Evolutionary conservation across 1,140 invertebrate genomes (phyloP).

Genomic region (Lerema accius): DNA sequence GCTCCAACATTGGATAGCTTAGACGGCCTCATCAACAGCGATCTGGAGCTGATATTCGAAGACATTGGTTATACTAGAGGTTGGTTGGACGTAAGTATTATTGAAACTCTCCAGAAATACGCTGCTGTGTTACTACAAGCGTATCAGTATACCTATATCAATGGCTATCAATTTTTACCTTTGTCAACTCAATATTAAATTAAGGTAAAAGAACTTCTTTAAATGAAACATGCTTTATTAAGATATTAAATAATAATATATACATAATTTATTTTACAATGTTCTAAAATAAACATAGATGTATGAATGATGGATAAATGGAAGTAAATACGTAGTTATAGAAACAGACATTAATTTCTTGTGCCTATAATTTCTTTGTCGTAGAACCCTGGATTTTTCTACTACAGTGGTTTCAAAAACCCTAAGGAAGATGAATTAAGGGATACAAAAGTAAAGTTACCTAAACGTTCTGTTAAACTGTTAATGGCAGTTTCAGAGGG

Average conservation of each 20-base stretch:
- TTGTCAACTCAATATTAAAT: too few relatives aligned
- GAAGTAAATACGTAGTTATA: too few relatives aligned
- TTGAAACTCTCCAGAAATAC: too few relatives aligned
- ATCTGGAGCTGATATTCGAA: constrained; percentile 74
- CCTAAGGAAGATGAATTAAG: constrained; percentile 70
- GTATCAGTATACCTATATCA: too few relatives aligned
- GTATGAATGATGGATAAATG: too few relatives aligned
- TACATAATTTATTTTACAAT: too few relatives aligned
- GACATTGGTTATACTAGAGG: constrained; percentile 75
- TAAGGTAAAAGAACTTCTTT: too few relatives aligned
- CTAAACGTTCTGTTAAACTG: constrained; percentile 52
- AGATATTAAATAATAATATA: too few relatives aligned
- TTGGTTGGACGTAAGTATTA: constrained; percentile 65
- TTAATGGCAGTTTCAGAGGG: constrained; percentile 56
- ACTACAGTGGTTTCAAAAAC: constrained; percentile 65
- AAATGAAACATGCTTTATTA: too few relatives aligned
- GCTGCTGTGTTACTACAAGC: too few relatives aligned
- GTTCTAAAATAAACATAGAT: too few relatives aligned
- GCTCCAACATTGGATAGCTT: constrained; percentile 59
- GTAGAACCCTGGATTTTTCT: constrained; percentile 68
- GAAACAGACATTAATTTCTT: neutral
- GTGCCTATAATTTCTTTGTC: constrained; percentile 11
- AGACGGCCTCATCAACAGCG: constrained; percentile 64
- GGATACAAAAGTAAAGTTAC: constrained; percentile 63
- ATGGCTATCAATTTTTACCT: too few relatives aligned